These are phyloP conservation scores for Babyrousa celebensis DNA, from an alignment of 2,797 vertebrate species.

Conservation along the genomic window DNA sequence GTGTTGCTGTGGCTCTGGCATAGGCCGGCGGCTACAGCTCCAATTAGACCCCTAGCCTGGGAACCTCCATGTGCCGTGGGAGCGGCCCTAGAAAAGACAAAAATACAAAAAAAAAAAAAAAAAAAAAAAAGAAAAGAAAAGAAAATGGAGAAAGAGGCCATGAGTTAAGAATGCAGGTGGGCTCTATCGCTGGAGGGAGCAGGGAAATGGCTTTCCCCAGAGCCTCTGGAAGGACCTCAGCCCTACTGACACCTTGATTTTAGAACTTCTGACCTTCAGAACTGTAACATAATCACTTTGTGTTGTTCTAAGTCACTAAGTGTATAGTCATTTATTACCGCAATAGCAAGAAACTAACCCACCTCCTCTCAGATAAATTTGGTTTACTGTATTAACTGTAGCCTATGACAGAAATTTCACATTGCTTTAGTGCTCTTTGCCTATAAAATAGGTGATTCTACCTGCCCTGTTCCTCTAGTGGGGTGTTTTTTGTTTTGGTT, in stretches of 20 bases:
- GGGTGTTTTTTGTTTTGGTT: background rate
- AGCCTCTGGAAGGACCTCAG: background rate
- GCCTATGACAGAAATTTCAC: background rate
- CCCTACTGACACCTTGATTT: background rate
- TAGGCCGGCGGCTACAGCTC: no score
- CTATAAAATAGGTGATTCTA: conserved; percentile 5
- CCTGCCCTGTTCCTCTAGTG: background rate
- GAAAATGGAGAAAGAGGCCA: background rate
- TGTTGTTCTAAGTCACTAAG: background rate
- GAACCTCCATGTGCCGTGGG: no score
- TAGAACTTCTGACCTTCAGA: background rate
- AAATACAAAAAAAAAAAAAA: no score
- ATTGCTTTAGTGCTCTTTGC: conserved; percentile 18
- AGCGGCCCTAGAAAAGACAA: no score
- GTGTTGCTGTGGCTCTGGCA: no score
- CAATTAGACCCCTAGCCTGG: no score
- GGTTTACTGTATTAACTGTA: background rate
- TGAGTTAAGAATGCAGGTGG: background rate
- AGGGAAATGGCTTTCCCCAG: background rate
- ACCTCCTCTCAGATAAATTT: background rate
- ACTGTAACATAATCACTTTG: background rate
- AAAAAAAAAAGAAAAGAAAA: no score
- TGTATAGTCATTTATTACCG: background rate
- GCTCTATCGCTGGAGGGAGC: background rate
- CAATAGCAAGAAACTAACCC: background rate